Conservation (phyloP, 2,113 vertebrate genomes). For the Aegithalos caudatus region DNA sequence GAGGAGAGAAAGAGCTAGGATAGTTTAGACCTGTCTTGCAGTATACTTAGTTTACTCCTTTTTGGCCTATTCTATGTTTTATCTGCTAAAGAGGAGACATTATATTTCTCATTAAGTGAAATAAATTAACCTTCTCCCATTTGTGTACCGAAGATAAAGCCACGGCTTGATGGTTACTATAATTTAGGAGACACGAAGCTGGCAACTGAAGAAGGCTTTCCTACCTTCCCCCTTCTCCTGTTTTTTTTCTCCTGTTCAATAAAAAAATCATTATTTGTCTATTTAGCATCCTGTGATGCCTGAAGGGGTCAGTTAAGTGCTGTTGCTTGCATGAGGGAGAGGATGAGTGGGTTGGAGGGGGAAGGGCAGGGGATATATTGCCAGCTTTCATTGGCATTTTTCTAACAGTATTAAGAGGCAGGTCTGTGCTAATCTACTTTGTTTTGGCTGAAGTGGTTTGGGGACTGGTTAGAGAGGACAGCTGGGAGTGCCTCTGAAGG, state of each 20-base stretch:
- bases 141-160: not conserved
- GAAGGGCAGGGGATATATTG: not conserved
- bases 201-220: not conserved
- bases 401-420: not conserved
- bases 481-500: not conserved
- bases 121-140: not conserved
- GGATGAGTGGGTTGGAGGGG: not conserved
- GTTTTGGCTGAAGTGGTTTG: not conserved
- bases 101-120: not conserved
- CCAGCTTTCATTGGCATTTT: not conserved
- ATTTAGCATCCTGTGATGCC: conserved; percentile 19
- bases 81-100: not conserved
- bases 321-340: not conserved
- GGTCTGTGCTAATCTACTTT: not conserved
- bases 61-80: not conserved
- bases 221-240: not conserved
- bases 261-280: conserved; percentile 29
- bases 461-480: not conserved
- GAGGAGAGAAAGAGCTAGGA: not conserved
- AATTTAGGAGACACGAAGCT: not conserved
- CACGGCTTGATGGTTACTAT: not conserved
- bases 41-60: not conserved
- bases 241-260: not conserved
- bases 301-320: conserved; percentile 28
- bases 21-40: not conserved